A percentile compares a stretch with the other conserved stretches of the same genome.
phyloP scores from a whole-genome alignment of 64 coral and sea anemone genomes.

The Acropora yongei region DNA sequence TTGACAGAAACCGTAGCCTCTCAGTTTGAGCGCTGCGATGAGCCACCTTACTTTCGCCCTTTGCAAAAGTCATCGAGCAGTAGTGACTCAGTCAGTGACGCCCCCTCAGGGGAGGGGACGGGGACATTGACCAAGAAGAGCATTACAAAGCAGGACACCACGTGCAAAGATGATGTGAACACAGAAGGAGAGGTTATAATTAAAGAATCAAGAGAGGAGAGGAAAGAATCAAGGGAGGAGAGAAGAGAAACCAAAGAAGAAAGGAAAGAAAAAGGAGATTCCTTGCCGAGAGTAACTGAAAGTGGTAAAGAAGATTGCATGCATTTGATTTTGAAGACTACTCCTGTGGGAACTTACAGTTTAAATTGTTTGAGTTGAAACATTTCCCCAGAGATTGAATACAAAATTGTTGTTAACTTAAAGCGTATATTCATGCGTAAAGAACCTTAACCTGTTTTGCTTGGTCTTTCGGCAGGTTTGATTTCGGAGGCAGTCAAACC shows the following conservation, averaged over 20 bases:
- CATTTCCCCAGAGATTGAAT: no score
- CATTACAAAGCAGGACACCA: background rate
- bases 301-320: background rate
- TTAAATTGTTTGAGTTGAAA: no score
- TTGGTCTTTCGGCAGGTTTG: background rate
- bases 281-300: slow-evolving; percentile 13
- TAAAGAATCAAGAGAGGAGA: slow-evolving; percentile 44
- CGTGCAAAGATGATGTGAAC: slow-evolving; percentile 31
- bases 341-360: background rate
- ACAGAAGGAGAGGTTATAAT: slow-evolving; percentile 38
- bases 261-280: slow-evolving; percentile 36
- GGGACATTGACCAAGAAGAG: background rate
- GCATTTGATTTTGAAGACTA: background rate
- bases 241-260: slow-evolving; percentile 34
- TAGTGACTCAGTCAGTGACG: slow-evolving; percentile 79
- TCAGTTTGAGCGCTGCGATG: slow-evolving; percentile 98
- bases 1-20: slow-evolving; percentile 96
- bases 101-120: background rate
- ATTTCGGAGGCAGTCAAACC: background rate
- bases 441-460: no score
- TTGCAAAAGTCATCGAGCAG: slow-evolving; percentile 80
- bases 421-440: no score
- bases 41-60: slow-evolving; percentile 81
- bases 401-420: no score
- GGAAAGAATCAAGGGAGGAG: slow-evolving; percentile 48